Evolutionary conservation across 1,140 invertebrate genomes (phyloP), one percentile per base, ranked within the genome.

Genomic region (Calliphora vicina): DNA sequence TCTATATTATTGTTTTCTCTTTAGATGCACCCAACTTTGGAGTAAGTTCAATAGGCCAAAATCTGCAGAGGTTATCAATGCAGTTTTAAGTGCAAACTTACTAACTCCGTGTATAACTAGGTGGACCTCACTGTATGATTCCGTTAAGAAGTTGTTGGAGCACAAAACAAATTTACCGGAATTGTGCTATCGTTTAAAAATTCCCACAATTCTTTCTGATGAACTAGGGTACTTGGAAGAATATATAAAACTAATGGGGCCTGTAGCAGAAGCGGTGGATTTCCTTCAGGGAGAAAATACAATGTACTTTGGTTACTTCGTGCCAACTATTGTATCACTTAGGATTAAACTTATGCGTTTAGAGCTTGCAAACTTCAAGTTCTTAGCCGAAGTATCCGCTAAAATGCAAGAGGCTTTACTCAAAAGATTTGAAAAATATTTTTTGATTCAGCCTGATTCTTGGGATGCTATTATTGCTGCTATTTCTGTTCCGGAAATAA

Each of bases 71-170:
- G 82, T 71, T 82, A 72, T 85, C 9, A 84, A 67, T 81, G 80
- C 43, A 29, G 17, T 57, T 42, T 80, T 87, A 76, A 82, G 82
- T 43, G 20, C 76, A 50, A 42, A 80, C 13, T 23, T 86, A 15
- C 76, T 73, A 42, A 81, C 80, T 43, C 84, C 84, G 3, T 81
- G 85, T 23, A 80, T 84, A 42, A 87, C 85, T 10, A 82, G 85
- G 23, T 86, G 84, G 86, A 86, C 86, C 26, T 85, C 84, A 1
- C 26, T 83, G 1, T 84, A 85, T 82, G 85, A 87, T 82, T 26
- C 84, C 6, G 25, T 76, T 35, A 76, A 43, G 74, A 42, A 76
- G 29, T 35, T 76, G 29, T 26, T 76, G n/a, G 27, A 76, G 13
- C 35, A 76, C 71, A 73, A 73, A 73, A 26, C 71, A 73, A 73